Base-by-base conservation (phyloP, 1,140 invertebrate genomes). In the Microplitis demolitor region DNA sequence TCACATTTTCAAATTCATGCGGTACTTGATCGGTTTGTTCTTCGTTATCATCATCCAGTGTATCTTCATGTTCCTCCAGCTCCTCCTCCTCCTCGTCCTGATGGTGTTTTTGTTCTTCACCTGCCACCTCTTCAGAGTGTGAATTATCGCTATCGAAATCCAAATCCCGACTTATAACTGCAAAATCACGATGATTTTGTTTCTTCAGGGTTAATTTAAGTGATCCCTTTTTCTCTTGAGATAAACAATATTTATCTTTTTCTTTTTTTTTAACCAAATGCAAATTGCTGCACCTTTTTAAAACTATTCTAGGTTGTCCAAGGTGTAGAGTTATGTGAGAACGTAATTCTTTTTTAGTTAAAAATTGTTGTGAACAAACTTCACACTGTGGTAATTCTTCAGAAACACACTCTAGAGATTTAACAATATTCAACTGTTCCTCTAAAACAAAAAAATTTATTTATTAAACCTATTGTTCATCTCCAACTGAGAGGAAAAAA, bases 201-300 rank as follows among this genome's bases (percentile, higher is more conserved):
- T 84, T 86, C 35, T 85, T 87, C 4, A 87, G 63, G 0, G 81
- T 87, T 31, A 87, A 74, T 37, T 85, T 87, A 6, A 87, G 68
- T 1, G 80, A 79, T 4, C 85, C 84, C 45, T 77, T 83, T 8
- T 79, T 84, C 4, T 83, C 80, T 0, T 78, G 78, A 39, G 81
- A 79, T 39, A 85, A 50, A 73, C 82, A 81, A 71, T 87, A 86
- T 0, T 80, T 82, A 11, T 85, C 79, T 31, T 13, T 78, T 4
- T 79, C 70, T 8, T 80, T 82, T 39, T 79, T 84, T 54, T 83
- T 83, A 0, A 72, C 14, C 0, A 69, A n/a, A 62, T 85, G 84
- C 9, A 79, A 37, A 64, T 78, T 79, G 0, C 81, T 66, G 9
- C 87, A 82, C 4, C 85, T 78, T 56, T 82, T 86, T 4, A 87